A percentile compares a stretch with the other conserved stretches of the same genome.
Evolutionary conservation across 1,140 invertebrate species (phyloP).

Genomic region (Drosophila pandora): DNA sequence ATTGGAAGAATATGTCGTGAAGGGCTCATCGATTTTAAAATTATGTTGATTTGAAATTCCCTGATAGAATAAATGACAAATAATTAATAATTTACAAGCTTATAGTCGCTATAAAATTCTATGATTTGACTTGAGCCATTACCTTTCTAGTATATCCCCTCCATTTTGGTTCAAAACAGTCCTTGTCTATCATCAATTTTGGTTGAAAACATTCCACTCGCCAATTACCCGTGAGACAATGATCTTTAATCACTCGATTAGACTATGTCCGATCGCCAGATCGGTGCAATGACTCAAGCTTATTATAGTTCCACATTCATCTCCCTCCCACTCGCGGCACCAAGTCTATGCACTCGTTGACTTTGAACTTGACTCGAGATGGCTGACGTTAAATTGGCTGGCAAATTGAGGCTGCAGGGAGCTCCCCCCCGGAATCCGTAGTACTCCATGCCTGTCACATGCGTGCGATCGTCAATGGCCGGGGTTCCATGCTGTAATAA

Average conservation of each 20-base stretch:
- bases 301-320: constrained; percentile 11
- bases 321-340: background rate
- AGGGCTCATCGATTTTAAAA: too few species aligned
- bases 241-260: constrained; percentile 53
- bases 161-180: background rate
- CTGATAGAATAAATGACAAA: too few species aligned
- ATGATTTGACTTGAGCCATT: background rate
- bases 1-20: too few species aligned
- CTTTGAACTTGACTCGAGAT: constrained; percentile 53
- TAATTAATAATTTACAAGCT: too few species aligned
- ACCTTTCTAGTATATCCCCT: background rate
- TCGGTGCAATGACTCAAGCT: constrained; percentile 30
- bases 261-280: constrained; percentile 37
- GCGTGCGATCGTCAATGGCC: constrained; percentile 9
- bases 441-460: constrained; percentile 9
- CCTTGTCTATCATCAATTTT: constrained; percentile 3
- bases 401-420: constrained; percentile 25
- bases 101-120: background rate
- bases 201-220: constrained; percentile 31
- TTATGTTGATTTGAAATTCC: too few species aligned
- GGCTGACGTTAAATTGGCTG: constrained; percentile 24
- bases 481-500: constrained; percentile 20
- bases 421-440: background rate
- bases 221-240: constrained; percentile 9
- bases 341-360: constrained; percentile 43